Evolutionary conservation across 1,140 invertebrate species (phyloP), one percentile per base, ranked within the genome.

Genomic region (Nebria ingens): DNA sequence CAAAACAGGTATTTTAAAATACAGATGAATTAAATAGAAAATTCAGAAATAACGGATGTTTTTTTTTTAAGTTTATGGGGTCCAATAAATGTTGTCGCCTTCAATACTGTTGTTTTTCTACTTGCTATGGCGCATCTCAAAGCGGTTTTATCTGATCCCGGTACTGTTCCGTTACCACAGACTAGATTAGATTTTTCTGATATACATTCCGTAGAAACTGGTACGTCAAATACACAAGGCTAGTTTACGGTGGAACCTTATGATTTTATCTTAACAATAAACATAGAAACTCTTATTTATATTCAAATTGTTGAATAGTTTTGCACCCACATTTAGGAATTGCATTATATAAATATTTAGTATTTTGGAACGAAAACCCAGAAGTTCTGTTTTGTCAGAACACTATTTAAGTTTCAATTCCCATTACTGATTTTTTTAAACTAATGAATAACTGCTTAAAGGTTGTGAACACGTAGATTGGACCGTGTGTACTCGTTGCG

Each of bases 91-190:
- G 85, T 88, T 4, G 75, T 92, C 13, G 64, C 84, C 29, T 94
- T 93, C 71, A 93, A 94, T 67, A 80, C 81, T 0, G 72, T 93
- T 17, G 74, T 93, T 54, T 83, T 92, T 63, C 68, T 93, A 21
- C 68, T 91, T 45, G 72, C 80, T 51, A 82, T 91, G 68, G 79
- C 90, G 11, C 91, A 94, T 70, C 63, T 89, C 9, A 79, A 89
- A 67, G 89, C 91, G 13, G 91, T 93, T 42, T 82, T 91, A 59
- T 90, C 87, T 52, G 91, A 95, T 77, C 91, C 91, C 25, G 91
- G 91, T 9, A 83, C 87, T 57, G 87, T 95, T 42, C 91, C 91
- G 15, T 71, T 94, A 54, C 87, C 89, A 9, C 81, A 83, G 58
- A 87, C 78, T 61, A 81, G 82, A 61, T 75, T 91, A 61, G 89